phyloP scores from a whole-genome alignment of 2,797 vertebrate genomes.

The Hozukius guyotensis region DNA sequence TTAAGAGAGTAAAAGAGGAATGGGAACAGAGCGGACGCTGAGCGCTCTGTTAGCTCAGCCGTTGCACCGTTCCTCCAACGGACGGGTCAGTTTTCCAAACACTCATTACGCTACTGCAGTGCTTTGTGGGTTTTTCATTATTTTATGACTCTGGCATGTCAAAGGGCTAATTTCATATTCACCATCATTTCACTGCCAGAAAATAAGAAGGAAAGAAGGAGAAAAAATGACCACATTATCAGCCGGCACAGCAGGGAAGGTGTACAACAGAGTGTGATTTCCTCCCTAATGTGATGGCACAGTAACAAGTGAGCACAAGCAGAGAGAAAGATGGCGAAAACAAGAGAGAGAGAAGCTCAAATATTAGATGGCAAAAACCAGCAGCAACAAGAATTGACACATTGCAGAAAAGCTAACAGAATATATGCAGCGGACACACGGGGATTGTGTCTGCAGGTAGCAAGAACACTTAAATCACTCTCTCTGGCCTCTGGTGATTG shows the following conservation, averaged over 20 bases:
- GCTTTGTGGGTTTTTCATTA: constrained; percentile 45
- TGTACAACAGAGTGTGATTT: constrained; percentile 42
- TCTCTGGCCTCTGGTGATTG: constrained; percentile 29
- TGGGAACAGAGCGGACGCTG: neutral
- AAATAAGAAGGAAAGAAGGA: constrained; percentile 7
- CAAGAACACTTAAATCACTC: constrained; percentile 14
- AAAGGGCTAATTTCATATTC: constrained; percentile 52
- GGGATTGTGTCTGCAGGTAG: constrained; percentile 21
- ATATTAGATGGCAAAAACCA: constrained; percentile 2
- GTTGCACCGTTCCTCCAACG: neutral
- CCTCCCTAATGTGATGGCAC: constrained; percentile 12
- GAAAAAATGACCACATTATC: constrained; percentile 40
- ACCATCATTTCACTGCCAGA: constrained; percentile 29
- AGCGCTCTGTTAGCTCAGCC: constrained; percentile 28
- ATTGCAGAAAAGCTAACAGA: constrained; percentile 11
- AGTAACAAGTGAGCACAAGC: constrained; percentile 20
- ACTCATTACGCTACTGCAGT: constrained; percentile 9
- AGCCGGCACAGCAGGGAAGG: constrained; percentile 32
- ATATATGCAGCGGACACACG: constrained; percentile 1
- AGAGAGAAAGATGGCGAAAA: neutral
- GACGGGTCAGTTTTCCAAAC: constrained; percentile 3
- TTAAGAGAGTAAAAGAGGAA: constrained; percentile 24
- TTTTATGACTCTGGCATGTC: constrained; percentile 40
- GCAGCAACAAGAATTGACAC: constrained; percentile 32
- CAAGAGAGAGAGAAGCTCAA: neutral